Evolutionary conservation across 2,113 vertebrate genomes (phyloP).

Genomic region (Gallinago paraguaiae): DNA sequence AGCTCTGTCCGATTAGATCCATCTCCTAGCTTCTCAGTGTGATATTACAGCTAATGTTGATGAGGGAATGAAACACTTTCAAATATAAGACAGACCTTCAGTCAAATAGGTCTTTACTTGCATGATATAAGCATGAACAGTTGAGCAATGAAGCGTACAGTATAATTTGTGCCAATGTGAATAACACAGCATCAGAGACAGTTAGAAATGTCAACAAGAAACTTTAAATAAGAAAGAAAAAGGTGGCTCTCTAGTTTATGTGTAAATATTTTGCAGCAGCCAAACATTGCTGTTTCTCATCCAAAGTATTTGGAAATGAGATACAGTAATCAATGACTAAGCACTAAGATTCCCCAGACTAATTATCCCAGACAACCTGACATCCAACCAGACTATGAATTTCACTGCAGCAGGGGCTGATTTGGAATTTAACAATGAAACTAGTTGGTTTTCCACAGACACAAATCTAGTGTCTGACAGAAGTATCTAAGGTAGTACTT

Average conservation of each 20-base stretch:
- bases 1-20: background rate
- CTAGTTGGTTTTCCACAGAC: background rate
- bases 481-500: background rate
- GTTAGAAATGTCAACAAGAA: background rate
- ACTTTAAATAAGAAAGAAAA: background rate
- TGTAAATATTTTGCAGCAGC: background rate
- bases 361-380: background rate
- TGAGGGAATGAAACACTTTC: background rate
- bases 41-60: background rate
- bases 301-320: background rate
- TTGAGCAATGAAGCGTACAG: background rate
- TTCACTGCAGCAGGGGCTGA: background rate
- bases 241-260: background rate
- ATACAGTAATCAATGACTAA: background rate
- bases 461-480: background rate
- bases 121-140: background rate
- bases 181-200: background rate
- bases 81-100: background rate
- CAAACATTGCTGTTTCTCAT: background rate
- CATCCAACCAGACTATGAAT: background rate
- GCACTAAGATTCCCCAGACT: background rate
- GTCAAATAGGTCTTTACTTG: background rate
- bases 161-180: background rate
- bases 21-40: background rate
- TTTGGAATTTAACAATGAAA: background rate